Base-by-base conservation (phyloP, 92 coral and sea anemone genomes). In the Meandrina meandrites region DNA sequence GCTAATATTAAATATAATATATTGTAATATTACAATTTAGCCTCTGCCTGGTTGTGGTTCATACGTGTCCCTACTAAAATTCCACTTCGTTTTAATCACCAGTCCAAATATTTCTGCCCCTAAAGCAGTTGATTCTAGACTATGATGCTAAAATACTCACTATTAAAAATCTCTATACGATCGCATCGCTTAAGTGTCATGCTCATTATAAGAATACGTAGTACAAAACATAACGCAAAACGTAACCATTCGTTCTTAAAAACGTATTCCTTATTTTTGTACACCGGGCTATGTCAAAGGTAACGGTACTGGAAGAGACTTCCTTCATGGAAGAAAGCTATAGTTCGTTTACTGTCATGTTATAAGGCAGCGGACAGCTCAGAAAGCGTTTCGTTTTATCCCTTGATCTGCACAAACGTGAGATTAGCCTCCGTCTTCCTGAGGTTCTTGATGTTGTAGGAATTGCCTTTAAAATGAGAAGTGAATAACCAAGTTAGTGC, bases 391-490 rank as follows among this genome's bases (percentile, higher is more conserved):
- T n/a, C n/a, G n/a, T n/a, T 64, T 31, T 67, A 85, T 50, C 95
- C 94, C 85, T 96, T 96, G 84, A 96, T 88, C 82, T 96, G 98
- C 15, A 93, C 90, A 82, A 96, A 96, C 82, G 85, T 81, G 47
- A 96, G 54, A 40, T 88, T 78, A 17, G 98, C 94, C 14, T 92
- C 96, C 21, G 89, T 87, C 8, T 85, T 84, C 76, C 36, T 80
- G 18, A 91, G 50, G 87, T 96, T 96, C 47, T 89, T 92, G 50
- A 96, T 81, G 78, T 88, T 93, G 80, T 96, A 96, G 53, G 91
- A 88, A 71, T 96, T 94, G 5, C 98, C 98, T 96, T 10, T 18
- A 34, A 71, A 73, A 40, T 8, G 14, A 35, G 19, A 8, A 19
- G 1, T 37, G 18, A 28, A 30, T 4, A 79, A 4, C 28, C 16